phyloP scores from a whole-genome alignment of 2,888 invertebrate genomes.

The Psylliodes chrysocephalus region DNA sequence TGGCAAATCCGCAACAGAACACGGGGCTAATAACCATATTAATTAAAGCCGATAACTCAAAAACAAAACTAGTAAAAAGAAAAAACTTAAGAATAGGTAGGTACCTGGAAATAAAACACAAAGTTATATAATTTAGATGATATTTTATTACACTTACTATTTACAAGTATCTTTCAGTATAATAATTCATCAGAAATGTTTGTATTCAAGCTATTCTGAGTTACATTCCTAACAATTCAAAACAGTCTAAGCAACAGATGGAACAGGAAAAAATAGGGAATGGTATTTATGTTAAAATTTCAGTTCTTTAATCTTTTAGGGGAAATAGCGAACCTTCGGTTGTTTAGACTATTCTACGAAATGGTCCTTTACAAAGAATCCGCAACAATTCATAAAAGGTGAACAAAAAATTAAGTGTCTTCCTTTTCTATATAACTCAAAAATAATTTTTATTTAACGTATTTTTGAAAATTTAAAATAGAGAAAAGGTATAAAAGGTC shows the following conservation, averaged over 20 bases:
- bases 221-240: slow-evolving; percentile 1
- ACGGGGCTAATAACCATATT: too few species aligned
- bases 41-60: too few species aligned
- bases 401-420: background rate
- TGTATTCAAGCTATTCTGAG: slow-evolving; percentile 13
- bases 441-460: too few species aligned
- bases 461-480: too few species aligned
- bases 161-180: slow-evolving; percentile 16
- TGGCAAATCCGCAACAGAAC: too few species aligned
- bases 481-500: too few species aligned
- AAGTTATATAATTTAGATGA: slow-evolving; percentile 7
- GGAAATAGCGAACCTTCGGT: background rate
- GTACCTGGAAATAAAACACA: background rate
- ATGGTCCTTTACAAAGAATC: slow-evolving; percentile 8
- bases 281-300: too few species aligned
- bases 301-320: background rate
- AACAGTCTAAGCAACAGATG: slow-evolving; percentile 12
- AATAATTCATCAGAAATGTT: slow-evolving; percentile 10
- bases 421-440: too few species aligned
- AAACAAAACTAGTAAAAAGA: too few species aligned
- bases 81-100: too few species aligned
- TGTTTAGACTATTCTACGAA: slow-evolving; percentile 6
- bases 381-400: background rate
- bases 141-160: slow-evolving; percentile 21
- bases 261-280: background rate